phyloP scores from a whole-genome alignment of 2,888 invertebrate species.

The Xestia c-nigrum region DNA sequence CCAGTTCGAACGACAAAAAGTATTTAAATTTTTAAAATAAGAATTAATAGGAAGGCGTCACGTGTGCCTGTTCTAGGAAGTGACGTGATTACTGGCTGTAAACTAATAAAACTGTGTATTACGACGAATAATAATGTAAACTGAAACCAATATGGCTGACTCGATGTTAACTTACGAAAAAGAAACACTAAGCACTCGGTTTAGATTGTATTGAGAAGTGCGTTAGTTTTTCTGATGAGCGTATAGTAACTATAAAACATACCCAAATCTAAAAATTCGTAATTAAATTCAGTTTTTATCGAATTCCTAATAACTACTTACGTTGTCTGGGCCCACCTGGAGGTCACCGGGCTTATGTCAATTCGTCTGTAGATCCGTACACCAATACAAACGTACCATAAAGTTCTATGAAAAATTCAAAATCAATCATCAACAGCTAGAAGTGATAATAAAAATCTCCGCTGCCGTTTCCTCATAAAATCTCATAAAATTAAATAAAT shows the following conservation, averaged over 20 bases:
- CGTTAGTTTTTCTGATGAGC: background rate
- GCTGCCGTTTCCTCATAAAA: background rate
- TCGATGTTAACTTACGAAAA: constrained; percentile 22
- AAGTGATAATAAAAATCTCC: constrained; percentile 42
- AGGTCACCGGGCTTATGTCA: background rate
- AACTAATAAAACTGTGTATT: constrained; percentile 84
- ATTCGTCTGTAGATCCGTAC: background rate
- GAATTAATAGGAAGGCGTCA: constrained; percentile 73
- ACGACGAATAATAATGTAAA: constrained; percentile 59
- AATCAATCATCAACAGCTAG: constrained; percentile 19
- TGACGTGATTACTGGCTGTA: constrained; percentile 85
- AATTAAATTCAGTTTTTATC: background rate
- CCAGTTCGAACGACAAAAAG: constrained; percentile 80
- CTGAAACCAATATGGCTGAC: constrained; percentile 47
- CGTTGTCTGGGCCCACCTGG: background rate
- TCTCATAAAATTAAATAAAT: constrained; percentile 26
- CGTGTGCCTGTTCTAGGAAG: constrained; percentile 84
- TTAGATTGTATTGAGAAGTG: background rate
- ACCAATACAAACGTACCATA: background rate
- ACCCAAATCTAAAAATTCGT: background rate
- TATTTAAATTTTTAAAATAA: constrained; percentile 71
- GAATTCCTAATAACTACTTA: background rate
- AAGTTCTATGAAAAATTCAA: background rate
- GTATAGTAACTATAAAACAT: background rate
- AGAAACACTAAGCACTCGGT: background rate